A percentile compares a stretch with the other conserved stretches of the same genome.
These are phyloP conservation scores for Leptodactylus fuscus DNA, from an alignment of 2,113 vertebrate species.

Conservation along the genomic window DNA sequence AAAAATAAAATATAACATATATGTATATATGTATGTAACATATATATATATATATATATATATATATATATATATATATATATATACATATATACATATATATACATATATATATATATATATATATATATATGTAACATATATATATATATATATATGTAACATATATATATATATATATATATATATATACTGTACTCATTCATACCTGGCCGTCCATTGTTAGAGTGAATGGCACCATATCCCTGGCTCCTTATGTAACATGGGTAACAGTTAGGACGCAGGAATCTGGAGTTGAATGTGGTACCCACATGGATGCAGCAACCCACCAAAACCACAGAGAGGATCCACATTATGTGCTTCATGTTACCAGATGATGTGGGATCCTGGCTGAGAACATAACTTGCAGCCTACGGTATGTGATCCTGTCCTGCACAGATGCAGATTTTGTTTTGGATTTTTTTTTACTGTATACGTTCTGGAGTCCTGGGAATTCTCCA, in stretches of 20 bases:
- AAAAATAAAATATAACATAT: no score
- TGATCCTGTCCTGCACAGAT: conserved; percentile 2
- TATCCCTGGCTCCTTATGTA: conserved; percentile 72
- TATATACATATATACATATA: no score
- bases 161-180: background rate
- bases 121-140: no score
- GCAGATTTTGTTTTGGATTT: conserved; percentile 7
- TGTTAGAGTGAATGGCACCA: conserved; percentile 56
- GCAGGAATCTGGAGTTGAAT: conserved; percentile 70
- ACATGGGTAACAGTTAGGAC: conserved; percentile 84
- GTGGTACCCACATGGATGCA: conserved; percentile 65
- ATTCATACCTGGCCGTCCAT: conserved; percentile 28
- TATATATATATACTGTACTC: no score
- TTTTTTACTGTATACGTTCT: conserved; percentile 47
- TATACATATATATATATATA: background rate
- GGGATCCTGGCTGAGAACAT: background rate
- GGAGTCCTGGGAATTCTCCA: background rate
- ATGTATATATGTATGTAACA: no score
- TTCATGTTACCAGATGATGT: background rate
- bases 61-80: no score
- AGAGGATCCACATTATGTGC: background rate
- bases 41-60: no score
- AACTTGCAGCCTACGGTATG: background rate
- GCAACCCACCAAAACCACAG: conserved; percentile 68
- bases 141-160: no score